Evolutionary conservation across 2,797 vertebrate genomes (phyloP), one percentile per base, ranked within the genome.

Genomic region (Hoplostethus mediterraneus): DNA sequence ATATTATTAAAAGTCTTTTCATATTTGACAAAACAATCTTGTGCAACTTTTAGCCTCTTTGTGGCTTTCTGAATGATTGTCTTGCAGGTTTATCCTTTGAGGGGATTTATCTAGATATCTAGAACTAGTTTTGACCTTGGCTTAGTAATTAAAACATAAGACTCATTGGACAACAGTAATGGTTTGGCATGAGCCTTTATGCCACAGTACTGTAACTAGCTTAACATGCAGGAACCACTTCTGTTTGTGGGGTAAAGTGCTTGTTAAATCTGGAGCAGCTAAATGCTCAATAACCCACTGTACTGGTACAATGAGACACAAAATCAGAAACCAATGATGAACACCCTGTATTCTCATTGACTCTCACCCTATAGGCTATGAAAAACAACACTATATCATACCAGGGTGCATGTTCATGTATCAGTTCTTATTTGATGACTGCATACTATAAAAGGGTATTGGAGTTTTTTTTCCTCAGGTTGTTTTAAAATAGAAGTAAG

Each of bases 261-360:
- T 82, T 60, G 53, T 63, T 33, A 81, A 54, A 77, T 66, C 54
- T 66, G 71, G 48, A 49, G 79, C 75, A 82, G 70, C 25, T 5
- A 61, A 73, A 84, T 68, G 6, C 68, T 51, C 54, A 73, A 75
- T 66, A 51, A 28, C 12, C 47, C 14, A 58, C 12, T 65, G 56
- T 48, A 14, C 11, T 45, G 49, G 4, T 63, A 71, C 6, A 69
- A 47, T 60, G 25, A 65, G 25, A 38, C 49, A 65, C 12, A 53
- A 70, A 40, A 33, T 13, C 28, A 57, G 2, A 25, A 62, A 64
- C 61, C 44, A 67, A 66, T 60, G 2, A 31, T 1, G 1, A 21
- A 12, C 31, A 14, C 9, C 36, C 13, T 28, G 54, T 38, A 30
- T 52, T 13, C n/a, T 62, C 31, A 6, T 10, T 11, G 6, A 30